Evolutionary conservation across 2,797 vertebrate species (phyloP).

Genomic region (Thamnophis elegans): DNA sequence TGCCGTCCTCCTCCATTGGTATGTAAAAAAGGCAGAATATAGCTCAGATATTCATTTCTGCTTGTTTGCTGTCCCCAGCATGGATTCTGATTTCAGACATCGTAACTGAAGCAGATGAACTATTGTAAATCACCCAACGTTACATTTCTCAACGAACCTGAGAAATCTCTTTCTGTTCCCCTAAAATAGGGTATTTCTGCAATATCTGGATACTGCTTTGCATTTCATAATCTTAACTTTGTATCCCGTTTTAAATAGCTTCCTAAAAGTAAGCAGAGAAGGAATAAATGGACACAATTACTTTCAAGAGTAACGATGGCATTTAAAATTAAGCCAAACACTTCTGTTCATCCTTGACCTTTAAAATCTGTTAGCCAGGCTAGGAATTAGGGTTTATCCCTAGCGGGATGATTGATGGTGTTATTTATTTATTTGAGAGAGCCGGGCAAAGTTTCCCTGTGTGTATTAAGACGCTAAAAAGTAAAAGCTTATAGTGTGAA

Average conservation of each 20-base stretch:
- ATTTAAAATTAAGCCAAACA: conserved; percentile 62
- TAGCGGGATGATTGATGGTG: conserved; percentile 60
- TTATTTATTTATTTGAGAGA: conserved; percentile 28
- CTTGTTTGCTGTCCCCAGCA: conserved; percentile 59
- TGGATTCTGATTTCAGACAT: conserved; percentile 71
- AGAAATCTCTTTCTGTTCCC: neutral
- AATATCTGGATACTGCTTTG: neutral
- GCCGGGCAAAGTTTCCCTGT: neutral
- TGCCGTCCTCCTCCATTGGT: conserved; percentile 48
- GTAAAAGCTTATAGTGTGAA: conserved; percentile 58
- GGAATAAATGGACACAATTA: conserved; percentile 39
- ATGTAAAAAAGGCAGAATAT: conserved; percentile 76
- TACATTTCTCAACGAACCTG: conserved; percentile 43
- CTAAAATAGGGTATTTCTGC: neutral
- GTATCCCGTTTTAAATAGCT: conserved; percentile 62
- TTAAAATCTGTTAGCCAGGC: conserved; percentile 66
- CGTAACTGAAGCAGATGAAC: conserved; percentile 52
- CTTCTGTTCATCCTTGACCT: conserved; percentile 65
- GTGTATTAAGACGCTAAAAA: conserved; percentile 43
- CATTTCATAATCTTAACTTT: conserved; percentile 38
- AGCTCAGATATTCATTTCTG: conserved; percentile 62
- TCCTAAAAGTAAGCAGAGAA: conserved; percentile 31
- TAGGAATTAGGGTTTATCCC: conserved; percentile 65
- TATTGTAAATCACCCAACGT: conserved; percentile 67
- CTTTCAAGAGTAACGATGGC: conserved; percentile 53